Evolutionary conservation across 2,888 invertebrate genomes (phyloP).

Genomic region (Operophtera brumata): DNA sequence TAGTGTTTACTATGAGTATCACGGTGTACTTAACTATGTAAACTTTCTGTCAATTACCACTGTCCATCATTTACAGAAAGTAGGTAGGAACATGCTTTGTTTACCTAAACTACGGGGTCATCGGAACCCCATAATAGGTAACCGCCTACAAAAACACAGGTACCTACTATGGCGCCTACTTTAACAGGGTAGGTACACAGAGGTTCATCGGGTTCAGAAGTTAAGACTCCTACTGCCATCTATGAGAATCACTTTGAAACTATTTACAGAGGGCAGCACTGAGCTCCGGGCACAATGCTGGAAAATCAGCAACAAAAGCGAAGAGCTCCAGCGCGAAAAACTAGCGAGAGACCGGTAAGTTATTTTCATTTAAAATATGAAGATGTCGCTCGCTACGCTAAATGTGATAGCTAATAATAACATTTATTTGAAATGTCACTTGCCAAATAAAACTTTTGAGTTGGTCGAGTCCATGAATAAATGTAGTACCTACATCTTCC

Average conservation of each 20-base stretch:
- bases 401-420: too few species aligned
- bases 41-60: background rate
- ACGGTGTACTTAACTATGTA: background rate
- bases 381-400: conserved; percentile 49
- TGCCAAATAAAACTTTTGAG: too few species aligned
- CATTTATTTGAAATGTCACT: too few species aligned
- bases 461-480: too few species aligned
- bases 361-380: conserved; percentile 27
- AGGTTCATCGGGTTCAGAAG: background rate
- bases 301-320: conserved; percentile 38
- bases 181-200: too few species aligned
- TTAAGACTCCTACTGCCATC: conserved; percentile 43
- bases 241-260: conserved; percentile 27
- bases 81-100: background rate
- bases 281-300: conserved; percentile 43
- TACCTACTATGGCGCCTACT: background rate
- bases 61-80: background rate
- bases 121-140: too few species aligned
- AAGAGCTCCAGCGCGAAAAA: conserved; percentile 53
- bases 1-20: background rate
- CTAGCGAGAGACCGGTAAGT: conserved; percentile 57
- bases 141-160: background rate
- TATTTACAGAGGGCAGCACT: conserved; percentile 56
- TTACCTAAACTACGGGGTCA: background rate
- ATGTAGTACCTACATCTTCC: too few species aligned